Evolutionary conservation across 2,888 invertebrate species (phyloP).

Genomic region (Spodoptera exigua): DNA sequence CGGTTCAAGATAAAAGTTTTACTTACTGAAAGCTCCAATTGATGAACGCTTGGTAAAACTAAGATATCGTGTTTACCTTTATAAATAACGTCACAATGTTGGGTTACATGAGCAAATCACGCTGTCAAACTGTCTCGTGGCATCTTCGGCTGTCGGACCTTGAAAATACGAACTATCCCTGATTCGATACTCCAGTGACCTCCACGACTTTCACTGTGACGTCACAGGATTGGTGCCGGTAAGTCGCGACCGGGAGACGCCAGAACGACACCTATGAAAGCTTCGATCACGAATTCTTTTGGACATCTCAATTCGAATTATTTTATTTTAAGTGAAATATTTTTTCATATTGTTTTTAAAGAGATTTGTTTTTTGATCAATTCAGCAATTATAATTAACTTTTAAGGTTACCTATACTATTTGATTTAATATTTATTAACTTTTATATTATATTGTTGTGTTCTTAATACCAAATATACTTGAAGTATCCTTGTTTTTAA

Average conservation of each 20-base stretch:
- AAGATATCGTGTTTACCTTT: conserved; percentile 29
- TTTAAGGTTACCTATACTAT: no score
- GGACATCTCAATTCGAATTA: conserved; percentile 6
- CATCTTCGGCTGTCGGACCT: conserved; percentile 61
- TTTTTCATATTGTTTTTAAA: no score
- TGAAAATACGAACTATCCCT: conserved; percentile 65
- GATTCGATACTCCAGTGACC: conserved; percentile 72
- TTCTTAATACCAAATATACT: no score
- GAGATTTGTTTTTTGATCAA: no score
- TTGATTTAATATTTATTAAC: no score
- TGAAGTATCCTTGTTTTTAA: no score
- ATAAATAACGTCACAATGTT: conserved; percentile 45
- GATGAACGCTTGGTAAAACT: conserved; percentile 28
- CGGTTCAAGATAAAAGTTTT: no score
- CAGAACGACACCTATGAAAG: conserved; percentile 56
- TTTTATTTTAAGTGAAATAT: neutral
- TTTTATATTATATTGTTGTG: no score
- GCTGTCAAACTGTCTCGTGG: conserved; percentile 48
- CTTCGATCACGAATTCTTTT: conserved; percentile 26
- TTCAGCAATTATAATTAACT: no score
- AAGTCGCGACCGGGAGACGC: conserved; percentile 67
- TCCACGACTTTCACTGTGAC: conserved; percentile 71
- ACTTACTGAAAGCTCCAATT: conserved; percentile 25
- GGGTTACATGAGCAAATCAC: conserved; percentile 47
- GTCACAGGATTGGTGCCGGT: conserved; percentile 72